Base-by-base conservation (phyloP, 2,797 vertebrate genomes). In the Syngnathus acus region DNA sequence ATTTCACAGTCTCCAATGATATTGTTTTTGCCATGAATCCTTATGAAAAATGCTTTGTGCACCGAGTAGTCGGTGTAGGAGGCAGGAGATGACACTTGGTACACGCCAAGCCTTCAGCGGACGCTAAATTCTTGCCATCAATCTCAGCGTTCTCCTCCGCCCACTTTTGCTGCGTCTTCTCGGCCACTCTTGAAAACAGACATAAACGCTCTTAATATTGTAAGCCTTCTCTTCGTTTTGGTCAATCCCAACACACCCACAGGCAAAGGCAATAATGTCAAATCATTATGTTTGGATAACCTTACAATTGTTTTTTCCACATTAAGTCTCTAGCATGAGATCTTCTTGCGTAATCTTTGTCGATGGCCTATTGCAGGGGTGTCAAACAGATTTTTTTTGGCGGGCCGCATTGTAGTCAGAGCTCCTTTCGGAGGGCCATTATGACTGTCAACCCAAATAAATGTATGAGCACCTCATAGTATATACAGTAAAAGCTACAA, bases 1-100 rank as follows among this genome's bases (percentile, higher is more conserved):
- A 90, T 90, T 87, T 78, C 7, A 9, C 72, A 73, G 82, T 87
- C 87, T 85, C 79, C 60, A 78, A 84, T 84, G 79, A 86, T 85
- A 88, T 88, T 89, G 87, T 91, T 90, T 45, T 88, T 78, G 76
- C 76, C 63, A 85, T 85, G 87, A 84, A 88, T 89, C 80, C 82
- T 85, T 81, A 89, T 89, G 87, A 90, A 88, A 88, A 89, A 88
- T 79, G 82, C 68, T 72, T 65, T 60, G 72, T 67, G 73, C 84
- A 79, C 80, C 74, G 78, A 59, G 73, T 78, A 70, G 61, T 73
- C 74, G 42, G 72, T 43, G 75, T 65, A 66, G 77, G 78, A 74
- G 78, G 77, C 51, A 55, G 11, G 69, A 61, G 78, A 69, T 75
- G 78, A 73, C 71, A 74, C 62, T 48, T 53, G 42, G 43, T 65